Percentiles rank a stretch among this genome's conserved stretches.
These are phyloP conservation scores for Bagarius yarrelli DNA, from an alignment of 2,113 vertebrate genomes.

Conservation along the genomic window DNA sequence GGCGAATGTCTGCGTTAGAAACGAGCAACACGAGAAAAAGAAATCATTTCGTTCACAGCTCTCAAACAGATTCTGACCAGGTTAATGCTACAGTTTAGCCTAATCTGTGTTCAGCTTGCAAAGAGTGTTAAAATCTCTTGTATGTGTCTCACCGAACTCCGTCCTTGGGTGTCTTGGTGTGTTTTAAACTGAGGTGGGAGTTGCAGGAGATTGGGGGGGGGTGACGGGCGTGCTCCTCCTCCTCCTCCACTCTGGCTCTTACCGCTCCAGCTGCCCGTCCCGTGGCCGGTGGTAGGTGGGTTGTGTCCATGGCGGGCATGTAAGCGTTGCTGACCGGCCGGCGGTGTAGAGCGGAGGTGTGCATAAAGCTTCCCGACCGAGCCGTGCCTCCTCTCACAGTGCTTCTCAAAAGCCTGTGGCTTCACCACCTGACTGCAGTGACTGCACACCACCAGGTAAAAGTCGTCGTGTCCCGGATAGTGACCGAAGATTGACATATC, in stretches of 20 bases:
- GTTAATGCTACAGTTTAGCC: neutral
- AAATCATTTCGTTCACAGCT: neutral
- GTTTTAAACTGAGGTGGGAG: slow-evolving; percentile 74
- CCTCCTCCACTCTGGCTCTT: slow-evolving; percentile 61
- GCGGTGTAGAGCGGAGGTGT: slow-evolving; percentile 70
- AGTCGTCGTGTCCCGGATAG: slow-evolving; percentile 90
- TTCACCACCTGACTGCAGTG: slow-evolving; percentile 94
- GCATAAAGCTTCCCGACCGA: slow-evolving; percentile 82
- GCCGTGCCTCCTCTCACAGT: slow-evolving; percentile 88
- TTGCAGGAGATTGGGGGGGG: slow-evolving; percentile 74
- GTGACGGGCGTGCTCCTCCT: slow-evolving; percentile 63
- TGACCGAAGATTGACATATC: slow-evolving; percentile 96
- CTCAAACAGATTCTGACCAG: neutral
- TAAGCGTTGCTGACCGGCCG: slow-evolving; percentile 70
- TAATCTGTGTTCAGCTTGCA: neutral
- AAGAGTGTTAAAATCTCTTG: neutral
- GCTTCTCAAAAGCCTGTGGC: slow-evolving; percentile 93
- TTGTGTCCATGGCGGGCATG: slow-evolving; percentile 75
- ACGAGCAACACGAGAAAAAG: neutral
- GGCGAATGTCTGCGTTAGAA: slow-evolving; percentile 76
- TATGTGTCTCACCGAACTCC: slow-evolving; percentile 76
- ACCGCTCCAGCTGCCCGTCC: slow-evolving; percentile 64
- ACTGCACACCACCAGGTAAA: slow-evolving; percentile 93
- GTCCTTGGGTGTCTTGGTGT: slow-evolving; percentile 79
- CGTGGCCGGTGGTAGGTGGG: slow-evolving; percentile 63